Evolutionary conservation across 2,797 vertebrate genomes (phyloP).

Genomic region (Morelia viridis): DNA sequence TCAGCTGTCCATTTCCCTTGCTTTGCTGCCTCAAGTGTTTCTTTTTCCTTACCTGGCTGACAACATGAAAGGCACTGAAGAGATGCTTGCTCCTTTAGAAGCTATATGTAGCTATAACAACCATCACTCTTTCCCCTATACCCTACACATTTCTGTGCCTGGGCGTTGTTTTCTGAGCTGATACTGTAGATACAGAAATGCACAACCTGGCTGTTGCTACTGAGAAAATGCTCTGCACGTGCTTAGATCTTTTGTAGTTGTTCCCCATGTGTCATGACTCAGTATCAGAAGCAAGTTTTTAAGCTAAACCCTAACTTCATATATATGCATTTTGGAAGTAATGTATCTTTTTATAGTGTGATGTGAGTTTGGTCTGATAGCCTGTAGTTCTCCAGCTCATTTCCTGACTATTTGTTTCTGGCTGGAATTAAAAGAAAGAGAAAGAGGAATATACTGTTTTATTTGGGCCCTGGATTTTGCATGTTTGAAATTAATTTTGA

Average conservation of each 20-base stretch:
- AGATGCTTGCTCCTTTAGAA: not conserved
- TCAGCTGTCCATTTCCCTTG: not conserved
- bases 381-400: not conserved
- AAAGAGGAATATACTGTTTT: too few relatives aligned
- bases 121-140: not conserved
- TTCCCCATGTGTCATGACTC: not conserved
- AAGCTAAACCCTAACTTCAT: not conserved
- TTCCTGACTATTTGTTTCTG: not conserved
- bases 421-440: not conserved
- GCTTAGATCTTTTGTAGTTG: not conserved
- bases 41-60: not conserved
- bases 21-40: not conserved
- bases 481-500: not conserved
- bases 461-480: not conserved
- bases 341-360: not conserved
- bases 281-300: not conserved
- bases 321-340: too few relatives aligned
- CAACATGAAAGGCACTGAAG: not conserved
- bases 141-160: not conserved
- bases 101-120: not conserved
- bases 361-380: not conserved
- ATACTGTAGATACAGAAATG: not conserved
- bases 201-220: not conserved
- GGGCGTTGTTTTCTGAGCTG: not conserved
- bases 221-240: not conserved